Evolutionary conservation across 2,888 invertebrate genomes (phyloP).

Genomic region (Apamea anceps): DNA sequence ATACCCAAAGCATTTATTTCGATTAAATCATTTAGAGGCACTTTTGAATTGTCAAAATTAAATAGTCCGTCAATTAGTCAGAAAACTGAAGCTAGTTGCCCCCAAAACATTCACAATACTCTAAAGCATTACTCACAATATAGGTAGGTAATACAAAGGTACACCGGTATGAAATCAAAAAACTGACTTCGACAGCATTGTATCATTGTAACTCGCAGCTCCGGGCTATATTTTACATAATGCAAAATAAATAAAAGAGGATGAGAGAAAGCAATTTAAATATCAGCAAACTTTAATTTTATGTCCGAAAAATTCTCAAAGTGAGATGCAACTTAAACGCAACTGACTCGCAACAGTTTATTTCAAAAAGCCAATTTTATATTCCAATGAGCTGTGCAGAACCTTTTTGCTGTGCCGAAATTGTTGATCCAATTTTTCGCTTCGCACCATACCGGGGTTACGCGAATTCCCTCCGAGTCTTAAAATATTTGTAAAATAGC

Average conservation of each 20-base stretch:
- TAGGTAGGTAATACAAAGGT: background rate
- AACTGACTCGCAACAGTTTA: conserved; percentile 43
- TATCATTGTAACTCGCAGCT: background rate
- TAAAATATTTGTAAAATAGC: conserved; percentile 73
- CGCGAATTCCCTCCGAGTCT: conserved; percentile 70
- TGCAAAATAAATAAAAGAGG: conserved; percentile 7
- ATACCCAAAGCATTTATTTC: too few species aligned
- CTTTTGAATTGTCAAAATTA: too few species aligned
- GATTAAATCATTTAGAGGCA: too few species aligned
- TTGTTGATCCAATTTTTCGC: conserved; percentile 68
- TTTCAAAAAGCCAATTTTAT: conserved; percentile 57
- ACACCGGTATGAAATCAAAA: background rate
- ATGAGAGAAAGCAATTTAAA: conserved; percentile 33
- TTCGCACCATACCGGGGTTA: conserved; percentile 56
- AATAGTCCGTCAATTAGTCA: too few species aligned
- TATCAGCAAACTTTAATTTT: conserved; percentile 41
- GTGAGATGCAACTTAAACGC: conserved; percentile 21
- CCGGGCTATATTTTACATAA: background rate
- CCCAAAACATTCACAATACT: too few species aligned
- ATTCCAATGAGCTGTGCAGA: conserved; percentile 59
- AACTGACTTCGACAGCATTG: background rate
- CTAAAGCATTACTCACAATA: background rate
- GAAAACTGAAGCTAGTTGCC: too few species aligned
- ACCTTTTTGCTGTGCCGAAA: conserved; percentile 61
- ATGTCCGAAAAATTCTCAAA: conserved; percentile 32